Base-by-base conservation (phyloP, 2,797 vertebrate species). In the Hyperoplus immaculatus region DNA sequence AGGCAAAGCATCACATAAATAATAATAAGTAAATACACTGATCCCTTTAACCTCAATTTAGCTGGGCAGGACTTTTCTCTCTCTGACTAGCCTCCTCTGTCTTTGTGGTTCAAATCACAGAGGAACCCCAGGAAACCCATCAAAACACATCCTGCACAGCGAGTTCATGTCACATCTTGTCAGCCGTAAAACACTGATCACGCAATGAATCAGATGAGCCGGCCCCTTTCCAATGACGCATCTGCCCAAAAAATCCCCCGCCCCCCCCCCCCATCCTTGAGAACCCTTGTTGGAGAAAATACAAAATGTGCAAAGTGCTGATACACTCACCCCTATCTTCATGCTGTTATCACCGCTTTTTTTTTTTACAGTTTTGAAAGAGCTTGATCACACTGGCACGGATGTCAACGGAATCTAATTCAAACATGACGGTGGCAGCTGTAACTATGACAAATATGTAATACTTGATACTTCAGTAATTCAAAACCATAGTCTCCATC, bases 81-180 rank as follows among this genome's bases (percentile, higher is more conserved):
- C 62, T 71, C 46, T 59, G 58, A 53, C 13, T n/a, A 11, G 63
- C 46, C 7, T 14, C 29, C 56, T 69, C 54, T 61, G 43, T 86
- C 75, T 61, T 64, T 65, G 55, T 69, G 74, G 61, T 85, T 86
- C 65, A 75, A 18, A 85, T 89, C 80, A 70, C 72, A 81, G 15
- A 43, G 21, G 77, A 69, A 29, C 12, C 4, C 46, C 1, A 29
- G 54, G 59, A 84, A 78, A 67, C 49, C 11, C 57, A 73, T 77
- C 62, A 41, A 70, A 85, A 46, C 50, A 59, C 50, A 59, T 82
- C 72, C 75, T 59, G 46, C 70, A 53, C 58, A 72, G 77, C 54
- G 75, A 78, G 67, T 79, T 81, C 76, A 82, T 85, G 77, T 91
- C 83, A 86, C 81, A 78, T 74, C 57, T 64, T 64, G 49, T 82